These are phyloP conservation scores for Balearica regulorum DNA, from an alignment of 2,797 vertebrate genomes.

Conservation along the genomic window DNA sequence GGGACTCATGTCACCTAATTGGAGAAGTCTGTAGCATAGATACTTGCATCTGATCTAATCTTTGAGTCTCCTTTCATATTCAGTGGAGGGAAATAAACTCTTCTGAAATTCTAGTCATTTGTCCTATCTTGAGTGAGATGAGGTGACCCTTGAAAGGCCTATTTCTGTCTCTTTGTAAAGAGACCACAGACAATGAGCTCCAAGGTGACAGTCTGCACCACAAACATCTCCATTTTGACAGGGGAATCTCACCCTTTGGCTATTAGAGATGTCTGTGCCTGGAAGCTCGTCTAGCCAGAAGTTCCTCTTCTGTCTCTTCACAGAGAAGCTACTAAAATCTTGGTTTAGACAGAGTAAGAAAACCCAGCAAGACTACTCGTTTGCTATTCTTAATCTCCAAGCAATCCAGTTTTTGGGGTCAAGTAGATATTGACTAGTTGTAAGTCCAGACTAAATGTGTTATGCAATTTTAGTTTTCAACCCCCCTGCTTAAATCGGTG, in stretches of 20 bases:
- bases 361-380: neutral
- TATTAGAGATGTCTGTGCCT: neutral
- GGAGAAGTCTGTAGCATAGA: neutral
- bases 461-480: neutral
- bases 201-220: neutral
- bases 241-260: neutral
- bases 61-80: neutral
- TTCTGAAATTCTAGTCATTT: slow-evolving; percentile 15
- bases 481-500: accelerated
- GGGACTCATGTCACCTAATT: neutral
- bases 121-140: neutral
- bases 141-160: slow-evolving; percentile 27
- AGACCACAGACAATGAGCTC: neutral
- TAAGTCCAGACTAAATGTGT: neutral
- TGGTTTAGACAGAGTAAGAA: neutral
- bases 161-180: slow-evolving; percentile 14
- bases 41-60: neutral
- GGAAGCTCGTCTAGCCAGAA: neutral
- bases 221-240: neutral
- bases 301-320: neutral
- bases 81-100: slow-evolving; percentile 26
- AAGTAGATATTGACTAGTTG: neutral
- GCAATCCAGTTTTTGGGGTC: neutral
- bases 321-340: neutral
- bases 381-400: neutral